These are phyloP conservation scores for Agrotis exclamationis DNA, from an alignment of 2,888 invertebrate species.

Conservation along the genomic window DNA sequence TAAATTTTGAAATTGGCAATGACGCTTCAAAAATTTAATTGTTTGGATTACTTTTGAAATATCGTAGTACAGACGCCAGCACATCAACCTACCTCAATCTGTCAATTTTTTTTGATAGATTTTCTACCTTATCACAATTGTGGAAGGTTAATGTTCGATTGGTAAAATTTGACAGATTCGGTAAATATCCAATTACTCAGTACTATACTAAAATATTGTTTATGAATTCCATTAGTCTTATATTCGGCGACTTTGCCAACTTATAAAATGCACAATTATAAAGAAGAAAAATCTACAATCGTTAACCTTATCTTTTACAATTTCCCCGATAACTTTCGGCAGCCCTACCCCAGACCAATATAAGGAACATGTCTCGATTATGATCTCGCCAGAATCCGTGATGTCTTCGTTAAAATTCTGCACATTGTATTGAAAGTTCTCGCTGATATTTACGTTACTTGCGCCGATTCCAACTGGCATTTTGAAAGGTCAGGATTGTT, in stretches of 20 bases:
- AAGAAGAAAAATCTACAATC: neutral
- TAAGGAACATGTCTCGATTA: conserved; percentile 47
- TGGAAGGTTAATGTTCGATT: too few species aligned
- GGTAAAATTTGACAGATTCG: too few species aligned
- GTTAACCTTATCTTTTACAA: too few species aligned
- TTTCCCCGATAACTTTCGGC: neutral
- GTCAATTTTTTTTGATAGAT: too few species aligned
- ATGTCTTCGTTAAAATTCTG: conserved; percentile 72
- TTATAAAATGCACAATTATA: neutral
- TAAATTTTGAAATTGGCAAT: too few species aligned
- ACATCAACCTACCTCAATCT: too few species aligned
- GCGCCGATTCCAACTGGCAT: conserved; percentile 61
- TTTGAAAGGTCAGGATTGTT: conserved; percentile 62
- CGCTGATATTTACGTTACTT: conserved; percentile 51
- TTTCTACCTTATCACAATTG: too few species aligned
- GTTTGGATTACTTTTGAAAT: too few species aligned
- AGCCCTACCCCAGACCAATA: conserved; percentile 37
- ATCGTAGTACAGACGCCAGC: too few species aligned
- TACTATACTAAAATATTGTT: neutral
- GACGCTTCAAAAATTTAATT: too few species aligned
- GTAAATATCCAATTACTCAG: neutral
- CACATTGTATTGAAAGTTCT: conserved; percentile 51
- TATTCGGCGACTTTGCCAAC: neutral
- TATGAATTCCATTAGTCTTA: too few species aligned
- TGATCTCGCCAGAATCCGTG: conserved; percentile 44